phyloP scores from a whole-genome alignment of 2,797 vertebrate species.

The Linurgus olivaceus region DNA sequence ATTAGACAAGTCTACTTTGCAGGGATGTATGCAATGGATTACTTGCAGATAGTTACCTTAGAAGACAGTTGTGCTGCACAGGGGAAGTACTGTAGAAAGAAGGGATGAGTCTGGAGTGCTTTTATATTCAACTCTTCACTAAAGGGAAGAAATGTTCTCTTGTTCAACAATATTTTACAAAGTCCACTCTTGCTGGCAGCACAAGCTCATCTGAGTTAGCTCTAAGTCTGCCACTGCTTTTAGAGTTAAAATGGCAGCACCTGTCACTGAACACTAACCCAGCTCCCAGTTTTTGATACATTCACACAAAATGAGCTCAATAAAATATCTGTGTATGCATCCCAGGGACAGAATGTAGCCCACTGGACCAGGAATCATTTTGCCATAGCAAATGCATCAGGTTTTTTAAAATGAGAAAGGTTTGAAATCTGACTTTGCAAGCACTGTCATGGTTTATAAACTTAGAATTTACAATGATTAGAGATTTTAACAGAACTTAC shows the following conservation, averaged over 20 bases:
- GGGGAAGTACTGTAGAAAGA: conserved; percentile 75
- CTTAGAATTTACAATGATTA: not conserved
- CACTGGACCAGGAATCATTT: not conserved
- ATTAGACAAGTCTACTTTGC: not conserved
- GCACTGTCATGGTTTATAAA: not conserved
- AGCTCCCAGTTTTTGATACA: not conserved
- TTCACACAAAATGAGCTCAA: not conserved
- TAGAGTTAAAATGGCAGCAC: not conserved
- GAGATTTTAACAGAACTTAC: not conserved
- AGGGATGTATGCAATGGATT: not conserved
- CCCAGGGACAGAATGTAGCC: not conserved
- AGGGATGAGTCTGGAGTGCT: conserved; percentile 77
- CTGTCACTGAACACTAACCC: not conserved
- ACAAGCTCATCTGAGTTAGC: not conserved
- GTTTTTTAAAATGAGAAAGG: not conserved
- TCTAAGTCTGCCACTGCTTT: not conserved
- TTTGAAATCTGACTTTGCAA: not conserved
- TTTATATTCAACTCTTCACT: conserved; percentile 81
- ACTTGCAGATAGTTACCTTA: conserved; percentile 74
- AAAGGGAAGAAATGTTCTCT: conserved; percentile 45
- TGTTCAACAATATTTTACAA: not conserved
- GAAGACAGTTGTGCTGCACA: conserved; percentile 74
- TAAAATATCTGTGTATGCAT: not conserved
- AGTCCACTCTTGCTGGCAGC: not conserved
- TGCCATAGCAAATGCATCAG: not conserved